phyloP scores from a whole-genome alignment of 2,888 invertebrate species.

The Orchesellides sinensis region DNA sequence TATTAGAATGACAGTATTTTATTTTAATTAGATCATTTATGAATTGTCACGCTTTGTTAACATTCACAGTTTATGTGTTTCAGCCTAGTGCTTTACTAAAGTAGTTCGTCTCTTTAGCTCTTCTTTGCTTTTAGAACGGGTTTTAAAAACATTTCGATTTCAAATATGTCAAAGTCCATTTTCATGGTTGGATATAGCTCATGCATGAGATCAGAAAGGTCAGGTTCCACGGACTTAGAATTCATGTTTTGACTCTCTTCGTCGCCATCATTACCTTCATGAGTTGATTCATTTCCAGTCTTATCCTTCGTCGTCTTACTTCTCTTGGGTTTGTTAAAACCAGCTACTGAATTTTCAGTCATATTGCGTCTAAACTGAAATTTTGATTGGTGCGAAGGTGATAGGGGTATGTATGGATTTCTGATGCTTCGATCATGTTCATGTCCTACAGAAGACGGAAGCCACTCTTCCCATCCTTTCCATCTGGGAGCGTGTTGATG shows the following conservation, averaged over 20 bases:
- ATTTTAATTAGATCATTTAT: too few relatives aligned
- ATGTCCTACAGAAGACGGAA: slow-evolving; percentile 3
- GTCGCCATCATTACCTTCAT: slow-evolving; percentile 30
- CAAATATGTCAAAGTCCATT: slow-evolving; percentile 68
- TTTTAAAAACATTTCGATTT: slow-evolving; percentile 65
- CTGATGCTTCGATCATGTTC: slow-evolving; percentile 1
- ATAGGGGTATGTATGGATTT: slow-evolving; percentile 30
- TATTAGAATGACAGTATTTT: too few relatives aligned
- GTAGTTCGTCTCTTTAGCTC: too few relatives aligned
- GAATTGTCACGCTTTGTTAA: too few relatives aligned
- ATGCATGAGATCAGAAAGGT: slow-evolving; percentile 7
- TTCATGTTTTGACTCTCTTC: neutral
- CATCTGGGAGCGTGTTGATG: slow-evolving; percentile 36
- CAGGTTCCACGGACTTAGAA: neutral
- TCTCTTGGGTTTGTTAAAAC: neutral
- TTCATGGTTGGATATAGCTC: slow-evolving; percentile 52
- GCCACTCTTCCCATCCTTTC: slow-evolving; percentile 59
- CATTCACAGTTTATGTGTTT: too few relatives aligned
- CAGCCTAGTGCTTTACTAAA: too few relatives aligned
- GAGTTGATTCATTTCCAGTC: slow-evolving; percentile 17
- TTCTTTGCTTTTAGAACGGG: slow-evolving; percentile 30
- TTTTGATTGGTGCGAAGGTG: slow-evolving; percentile 39
- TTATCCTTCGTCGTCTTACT: slow-evolving; percentile 25
- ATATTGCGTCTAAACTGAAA: slow-evolving; percentile 14
- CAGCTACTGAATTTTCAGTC: slow-evolving; percentile 22